Base-by-base conservation (phyloP, 2,888 invertebrate genomes). In the Leptopilina syphax region DNA sequence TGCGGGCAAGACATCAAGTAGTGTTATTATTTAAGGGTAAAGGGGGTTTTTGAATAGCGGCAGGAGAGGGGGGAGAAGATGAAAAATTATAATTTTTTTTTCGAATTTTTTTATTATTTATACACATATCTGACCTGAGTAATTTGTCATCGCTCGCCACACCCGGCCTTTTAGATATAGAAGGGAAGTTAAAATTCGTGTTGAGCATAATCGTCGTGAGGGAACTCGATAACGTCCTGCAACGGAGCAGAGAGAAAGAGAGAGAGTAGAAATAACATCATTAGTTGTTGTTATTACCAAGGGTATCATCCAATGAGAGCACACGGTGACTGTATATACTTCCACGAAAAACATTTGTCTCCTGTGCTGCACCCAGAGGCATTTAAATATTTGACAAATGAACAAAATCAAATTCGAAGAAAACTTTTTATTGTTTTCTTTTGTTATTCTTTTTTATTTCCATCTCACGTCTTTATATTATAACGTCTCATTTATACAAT, bases 141-240 rank as follows among this genome's bases (percentile, higher is more conserved):
- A 87, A 89, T 89, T 89, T 89, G 89, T 90, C 90, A 89, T 89
- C 84, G 85, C 81, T 85, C 77, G 83, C 80, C 78, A 83, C 83
- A 79, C 77, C 84, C 80, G 79, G 34, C 34, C 81, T 67, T 18
- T 50, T 77, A 81, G 82, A 86, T 34, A 34, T 84, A 86, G 73
- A 34, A 34, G 73, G 73, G 54, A 83, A 88, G 86, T 87, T 86
- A 84, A 86, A 88, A 86, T 86, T 86, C 86, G 85, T 87, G 85
- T 88, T 84, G 83, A 76, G 80, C 84, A 84, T 87, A 87, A 87
- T 87, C 85, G 83, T 83, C 78, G 44, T 34, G 63, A 54, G 76
- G 66, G 63, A 79, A 77, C 65, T 70, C 80, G 85, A 85, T 82
- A 73, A 65, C 70, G 76, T 77, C n/a, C 13, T 44, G 12, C 73